A percentile compares a stretch with the other conserved stretches of the same genome.
Conservation (phyloP, 2,888 invertebrate genomes). For the Aspidiotus rigidus region DNA sequence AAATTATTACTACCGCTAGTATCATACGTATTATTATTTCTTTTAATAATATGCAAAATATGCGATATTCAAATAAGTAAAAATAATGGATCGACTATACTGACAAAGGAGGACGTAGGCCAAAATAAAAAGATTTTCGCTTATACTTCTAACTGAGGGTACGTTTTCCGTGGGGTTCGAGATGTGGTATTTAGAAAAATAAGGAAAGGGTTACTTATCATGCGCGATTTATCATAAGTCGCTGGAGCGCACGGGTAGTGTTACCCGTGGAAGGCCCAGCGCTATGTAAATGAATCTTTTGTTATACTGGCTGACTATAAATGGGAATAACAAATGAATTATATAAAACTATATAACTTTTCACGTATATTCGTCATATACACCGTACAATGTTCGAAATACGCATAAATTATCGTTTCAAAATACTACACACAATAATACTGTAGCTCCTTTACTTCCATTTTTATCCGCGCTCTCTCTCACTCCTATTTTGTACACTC, state of each 20-base stretch:
- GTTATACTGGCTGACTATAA: conserved; percentile 22
- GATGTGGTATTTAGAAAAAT: conserved; percentile 23
- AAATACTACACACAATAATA: conserved; percentile 11
- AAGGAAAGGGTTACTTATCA: conserved; percentile 27
- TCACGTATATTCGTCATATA: neutral
- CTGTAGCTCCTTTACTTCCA: no score
- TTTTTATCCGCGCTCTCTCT: no score
- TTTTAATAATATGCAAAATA: conserved; percentile 22
- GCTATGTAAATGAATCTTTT: conserved; percentile 30
- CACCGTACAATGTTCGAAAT: neutral
- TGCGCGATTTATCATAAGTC: conserved; percentile 24
- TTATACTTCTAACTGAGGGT: conserved; percentile 6
- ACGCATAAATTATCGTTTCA: conserved; percentile 25
- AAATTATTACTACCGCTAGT: neutral
- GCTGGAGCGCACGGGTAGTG: conserved; percentile 16
- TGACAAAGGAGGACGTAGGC: conserved; percentile 14
- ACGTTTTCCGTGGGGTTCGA: conserved; percentile 10
- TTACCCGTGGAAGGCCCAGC: conserved; percentile 20
- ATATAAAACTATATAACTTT: conserved; percentile 25
- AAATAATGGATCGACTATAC: conserved; percentile 19
- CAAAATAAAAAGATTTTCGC: conserved; percentile 29
- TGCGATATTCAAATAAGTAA: conserved; percentile 30
- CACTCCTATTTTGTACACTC: no score
- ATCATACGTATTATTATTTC: conserved; percentile 23
- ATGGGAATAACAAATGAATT: conserved; percentile 31